phyloP scores from a whole-genome alignment of 2,797 vertebrate genomes.

The Megalops cyprinoides region DNA sequence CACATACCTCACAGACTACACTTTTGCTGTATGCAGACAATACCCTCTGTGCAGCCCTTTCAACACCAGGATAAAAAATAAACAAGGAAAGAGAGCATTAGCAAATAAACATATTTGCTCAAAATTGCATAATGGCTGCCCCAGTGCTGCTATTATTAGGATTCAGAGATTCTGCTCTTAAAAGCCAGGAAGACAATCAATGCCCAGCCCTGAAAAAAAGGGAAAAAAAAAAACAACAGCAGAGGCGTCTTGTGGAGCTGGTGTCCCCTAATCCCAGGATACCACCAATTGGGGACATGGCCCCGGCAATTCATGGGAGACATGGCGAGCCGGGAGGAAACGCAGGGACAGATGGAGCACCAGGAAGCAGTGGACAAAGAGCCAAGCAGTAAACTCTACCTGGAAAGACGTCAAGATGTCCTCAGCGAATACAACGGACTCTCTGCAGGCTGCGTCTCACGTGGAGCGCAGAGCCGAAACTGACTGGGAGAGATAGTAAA shows the following conservation, averaged over 20 bases:
- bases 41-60: slow-evolving; percentile 37
- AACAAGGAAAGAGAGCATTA: slow-evolving; percentile 29
- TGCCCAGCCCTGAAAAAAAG: slow-evolving; percentile 44
- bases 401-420: neutral
- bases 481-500: neutral
- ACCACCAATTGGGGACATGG: slow-evolving; percentile 43
- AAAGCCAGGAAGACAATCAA: slow-evolving; percentile 57
- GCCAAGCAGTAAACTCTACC: neutral
- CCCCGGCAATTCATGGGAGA: slow-evolving; percentile 34
- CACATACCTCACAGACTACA: no score
- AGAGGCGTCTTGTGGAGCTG: slow-evolving; percentile 36
- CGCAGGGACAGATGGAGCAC: neutral
- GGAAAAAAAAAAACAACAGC: slow-evolving; percentile 28
- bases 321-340: slow-evolving; percentile 15
- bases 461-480: neutral
- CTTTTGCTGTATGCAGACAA: slow-evolving; percentile 13
- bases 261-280: slow-evolving; percentile 28
- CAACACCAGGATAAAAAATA: slow-evolving; percentile 39
- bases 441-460: no score
- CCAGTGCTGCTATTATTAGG: slow-evolving; percentile 53
- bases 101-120: slow-evolving; percentile 52
- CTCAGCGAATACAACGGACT: neutral
- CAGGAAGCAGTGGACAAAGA: neutral
- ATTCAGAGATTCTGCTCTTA: slow-evolving; percentile 25
- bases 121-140: slow-evolving; percentile 46